Percentiles rank a stretch among this genome's conserved stretches.
Conservation (phyloP, 2,888 invertebrate species). For the Leptinotarsa juncta region DNA sequence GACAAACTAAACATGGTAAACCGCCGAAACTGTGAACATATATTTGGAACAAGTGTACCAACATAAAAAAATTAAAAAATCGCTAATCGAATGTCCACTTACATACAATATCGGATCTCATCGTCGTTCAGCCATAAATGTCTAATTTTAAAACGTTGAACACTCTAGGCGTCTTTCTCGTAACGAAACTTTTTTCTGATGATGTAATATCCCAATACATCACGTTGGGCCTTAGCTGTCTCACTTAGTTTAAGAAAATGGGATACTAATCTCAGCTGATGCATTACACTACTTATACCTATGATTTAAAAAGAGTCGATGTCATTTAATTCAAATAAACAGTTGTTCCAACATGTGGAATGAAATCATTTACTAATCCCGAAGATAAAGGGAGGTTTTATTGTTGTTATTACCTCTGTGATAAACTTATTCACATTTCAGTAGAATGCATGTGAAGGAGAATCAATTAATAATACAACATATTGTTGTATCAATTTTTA, state of each 20-base stretch:
- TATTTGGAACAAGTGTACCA: no score
- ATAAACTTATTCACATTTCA: neutral
- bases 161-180: neutral
- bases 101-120: no score
- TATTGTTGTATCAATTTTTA: no score
- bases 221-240: neutral
- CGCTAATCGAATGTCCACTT: no score
- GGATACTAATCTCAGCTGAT: neutral
- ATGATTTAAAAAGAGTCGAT: neutral
- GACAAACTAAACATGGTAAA: no score
- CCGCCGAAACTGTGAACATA: no score
- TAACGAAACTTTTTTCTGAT: neutral
- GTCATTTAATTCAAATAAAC: neutral
- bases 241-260: conserved; percentile 2
- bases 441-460: no score
- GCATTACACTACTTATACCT: neutral
- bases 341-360: neutral
- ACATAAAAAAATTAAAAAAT: no score
- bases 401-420: neutral
- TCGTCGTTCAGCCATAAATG: no score
- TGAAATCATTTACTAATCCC: neutral
- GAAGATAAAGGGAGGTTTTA: neutral
- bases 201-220: neutral
- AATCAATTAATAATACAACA: no score
- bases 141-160: no score